These are phyloP conservation scores for Myotis lucifugus DNA, from an alignment of 2,113 vertebrate species.

Conservation along the genomic window DNA sequence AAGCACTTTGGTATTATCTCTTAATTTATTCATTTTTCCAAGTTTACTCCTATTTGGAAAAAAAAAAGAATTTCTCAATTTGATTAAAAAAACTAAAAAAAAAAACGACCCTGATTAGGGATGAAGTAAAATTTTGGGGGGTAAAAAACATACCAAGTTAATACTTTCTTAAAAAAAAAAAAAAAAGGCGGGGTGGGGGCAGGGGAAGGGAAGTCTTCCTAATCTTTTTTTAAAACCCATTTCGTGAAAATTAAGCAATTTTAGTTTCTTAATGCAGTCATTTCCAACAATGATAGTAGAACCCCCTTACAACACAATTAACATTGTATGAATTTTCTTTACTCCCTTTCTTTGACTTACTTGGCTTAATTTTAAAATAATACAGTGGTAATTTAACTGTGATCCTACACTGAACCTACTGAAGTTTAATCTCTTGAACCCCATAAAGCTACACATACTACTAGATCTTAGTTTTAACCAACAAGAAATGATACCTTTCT, in stretches of 20 bases:
- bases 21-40: neutral
- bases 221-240: neutral
- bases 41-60: neutral
- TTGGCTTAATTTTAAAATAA: neutral
- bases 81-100: neutral
- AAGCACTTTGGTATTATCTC: neutral
- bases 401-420: neutral
- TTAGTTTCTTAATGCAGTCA: neutral
- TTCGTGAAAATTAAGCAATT: neutral
- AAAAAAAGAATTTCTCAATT: neutral
- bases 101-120: neutral
- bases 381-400: constrained; percentile 7
- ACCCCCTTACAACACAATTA: neutral
- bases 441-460: neutral
- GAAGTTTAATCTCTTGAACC: neutral
- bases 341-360: neutral
- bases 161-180: neutral
- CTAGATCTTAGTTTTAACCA: constrained; percentile 7
- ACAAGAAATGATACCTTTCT: constrained; percentile 12
- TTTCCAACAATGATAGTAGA: neutral
- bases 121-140: neutral
- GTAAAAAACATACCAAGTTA: neutral
- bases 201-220: neutral
- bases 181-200: no score
- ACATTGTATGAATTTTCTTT: neutral